Conservation (phyloP, 2,888 invertebrate species). For the Platycheirus albimanus region DNA sequence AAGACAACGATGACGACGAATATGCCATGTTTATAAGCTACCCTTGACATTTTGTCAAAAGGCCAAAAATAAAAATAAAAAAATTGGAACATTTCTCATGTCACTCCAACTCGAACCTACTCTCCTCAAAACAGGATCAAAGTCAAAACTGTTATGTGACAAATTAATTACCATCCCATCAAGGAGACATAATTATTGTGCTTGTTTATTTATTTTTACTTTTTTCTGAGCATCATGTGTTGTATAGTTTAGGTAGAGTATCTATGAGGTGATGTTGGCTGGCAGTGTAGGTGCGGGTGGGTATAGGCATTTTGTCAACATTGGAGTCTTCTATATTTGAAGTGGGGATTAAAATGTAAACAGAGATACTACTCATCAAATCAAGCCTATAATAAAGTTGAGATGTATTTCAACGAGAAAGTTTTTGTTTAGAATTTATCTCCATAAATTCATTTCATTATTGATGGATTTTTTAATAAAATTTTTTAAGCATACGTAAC, state of each 20-base stretch:
- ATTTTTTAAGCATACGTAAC: no score
- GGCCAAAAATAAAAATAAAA: slow-evolving; percentile 59
- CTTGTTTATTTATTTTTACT: slow-evolving; percentile 67
- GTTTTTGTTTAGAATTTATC: no score
- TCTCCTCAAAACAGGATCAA: slow-evolving; percentile 53
- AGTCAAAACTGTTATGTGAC: slow-evolving; percentile 71
- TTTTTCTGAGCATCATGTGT: neutral
- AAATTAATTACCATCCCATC: slow-evolving; percentile 70
- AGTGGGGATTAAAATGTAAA: no score
- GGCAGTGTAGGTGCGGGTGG: no score
- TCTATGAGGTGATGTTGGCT: no score
- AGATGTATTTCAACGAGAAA: no score
- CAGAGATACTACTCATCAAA: no score
- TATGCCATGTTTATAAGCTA: neutral
- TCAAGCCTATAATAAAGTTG: no score
- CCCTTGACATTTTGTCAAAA: slow-evolving; percentile 65
- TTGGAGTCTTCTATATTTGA: no score
- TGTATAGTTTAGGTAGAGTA: neutral
- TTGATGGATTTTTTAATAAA: no score
- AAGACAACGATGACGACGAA: neutral
- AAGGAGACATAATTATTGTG: slow-evolving; percentile 36
- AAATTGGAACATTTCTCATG: slow-evolving; percentile 49
- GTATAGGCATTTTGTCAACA: no score
- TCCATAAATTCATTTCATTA: no score
- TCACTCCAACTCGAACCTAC: slow-evolving; percentile 49